Evolutionary conservation across 2,888 invertebrate species (phyloP).

Genomic region (Adineta ricciae): DNA sequence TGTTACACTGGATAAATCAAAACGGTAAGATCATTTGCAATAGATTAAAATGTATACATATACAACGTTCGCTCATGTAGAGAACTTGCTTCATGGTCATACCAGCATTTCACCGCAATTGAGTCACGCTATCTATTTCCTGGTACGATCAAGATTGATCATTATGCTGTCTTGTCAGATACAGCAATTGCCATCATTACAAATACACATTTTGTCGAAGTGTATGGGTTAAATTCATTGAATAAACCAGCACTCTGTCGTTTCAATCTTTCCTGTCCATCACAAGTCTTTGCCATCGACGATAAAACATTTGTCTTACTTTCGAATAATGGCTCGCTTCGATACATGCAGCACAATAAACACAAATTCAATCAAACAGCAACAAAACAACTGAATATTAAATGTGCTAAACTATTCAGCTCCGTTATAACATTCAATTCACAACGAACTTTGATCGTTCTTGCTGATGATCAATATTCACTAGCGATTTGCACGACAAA

Average conservation of each 20-base stretch:
- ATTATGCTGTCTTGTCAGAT: not conserved
- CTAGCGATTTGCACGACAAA: not conserved
- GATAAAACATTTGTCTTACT: not conserved
- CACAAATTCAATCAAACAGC: not conserved
- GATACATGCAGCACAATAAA: not conserved
- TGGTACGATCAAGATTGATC: not conserved
- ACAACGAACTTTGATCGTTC: not conserved
- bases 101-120: not conserved
- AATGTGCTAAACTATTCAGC: not conserved
- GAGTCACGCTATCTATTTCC: not conserved
- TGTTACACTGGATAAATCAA: not conserved
- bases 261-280: not conserved
- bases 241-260: not conserved
- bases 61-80: not conserved
- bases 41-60: not conserved
- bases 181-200: not conserved
- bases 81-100: not conserved
- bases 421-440: not conserved
- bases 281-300: not conserved
- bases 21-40: not conserved
- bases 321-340: not conserved
- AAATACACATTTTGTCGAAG: not conserved
- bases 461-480: not conserved
- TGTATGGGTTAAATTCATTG: not conserved
- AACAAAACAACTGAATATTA: not conserved